Base-by-base conservation (phyloP, 2,113 vertebrate genomes). In the Phylloscopus whistleri region DNA sequence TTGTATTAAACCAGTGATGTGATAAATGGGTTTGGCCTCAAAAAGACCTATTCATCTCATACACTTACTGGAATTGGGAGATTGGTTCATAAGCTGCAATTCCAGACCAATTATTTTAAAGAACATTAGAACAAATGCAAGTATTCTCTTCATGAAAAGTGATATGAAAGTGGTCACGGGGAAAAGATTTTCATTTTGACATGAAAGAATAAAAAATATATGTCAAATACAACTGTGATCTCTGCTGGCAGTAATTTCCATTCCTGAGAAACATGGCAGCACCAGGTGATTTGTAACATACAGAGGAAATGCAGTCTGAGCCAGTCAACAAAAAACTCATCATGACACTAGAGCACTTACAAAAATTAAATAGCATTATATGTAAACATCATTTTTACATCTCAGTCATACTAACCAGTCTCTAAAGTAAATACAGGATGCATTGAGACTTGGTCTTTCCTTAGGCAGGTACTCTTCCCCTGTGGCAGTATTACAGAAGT, bases 1-100 rank as follows among this genome's bases (percentile, higher is more conserved):
- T 62, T 76, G 22, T 81, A 72, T 87, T 88, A 93, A 92, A 78
- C 46, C 35, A 82, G 62, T 83, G 49, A 89, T 77, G 43, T 96
- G 76, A 90, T 55, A 89, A 90, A 93, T 91, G n/a, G 14, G 1
- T 89, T 95, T 87, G 67, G 31, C 60, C 80, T 90, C 55, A 51
- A 60, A 77, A 78, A 85, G 46, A 33, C 52, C 59, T 89, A 51
- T 87, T 63, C 30, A 39, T 88, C 35, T 60, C 73, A 49, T 22
- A 30, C 18, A 51, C 26, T 94, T 88, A 86, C 58, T 79, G 91
- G 48, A 92, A 92, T 85, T 69, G 69, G 79, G 67, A 83, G 53
- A 41, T 46, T 53, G 35, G 39, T 48, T 95, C 62, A 70, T 89
- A 44, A 92, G 21, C 22, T 43, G 48, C 14, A 73, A 59, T 91